Evolutionary conservation across 2,797 vertebrate genomes (phyloP).

Genomic region (Phoebastria nigripes): DNA sequence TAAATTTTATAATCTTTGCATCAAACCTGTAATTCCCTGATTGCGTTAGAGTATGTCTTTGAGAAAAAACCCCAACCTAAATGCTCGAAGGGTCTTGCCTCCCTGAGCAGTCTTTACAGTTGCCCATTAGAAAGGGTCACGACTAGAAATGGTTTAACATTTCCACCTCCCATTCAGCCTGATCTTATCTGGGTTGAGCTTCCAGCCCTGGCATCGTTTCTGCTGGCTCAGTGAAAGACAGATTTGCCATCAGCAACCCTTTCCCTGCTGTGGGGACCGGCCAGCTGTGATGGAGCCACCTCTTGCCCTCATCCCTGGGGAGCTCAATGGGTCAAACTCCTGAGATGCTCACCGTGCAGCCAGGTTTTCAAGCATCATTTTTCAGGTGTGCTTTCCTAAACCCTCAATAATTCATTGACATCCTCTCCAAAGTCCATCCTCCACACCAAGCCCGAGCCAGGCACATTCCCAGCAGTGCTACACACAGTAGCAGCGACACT

Average conservation of each 20-base stretch:
- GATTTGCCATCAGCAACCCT: background rate
- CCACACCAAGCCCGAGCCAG: background rate
- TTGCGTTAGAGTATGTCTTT: background rate
- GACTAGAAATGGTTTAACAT: background rate
- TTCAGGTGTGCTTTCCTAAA: background rate
- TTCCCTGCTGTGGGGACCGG: background rate
- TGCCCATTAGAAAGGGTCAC: background rate
- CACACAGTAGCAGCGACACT: background rate
- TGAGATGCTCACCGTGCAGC: background rate
- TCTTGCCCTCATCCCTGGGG: background rate
- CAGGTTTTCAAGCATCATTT: background rate
- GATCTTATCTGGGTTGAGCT: background rate
- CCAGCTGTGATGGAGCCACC: background rate
- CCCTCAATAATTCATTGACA: rapidly evolving
- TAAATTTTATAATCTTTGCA: conserved; percentile 26
- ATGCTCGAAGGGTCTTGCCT: background rate
- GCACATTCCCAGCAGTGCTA: background rate
- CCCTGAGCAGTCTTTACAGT: background rate
- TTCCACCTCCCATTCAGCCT: background rate
- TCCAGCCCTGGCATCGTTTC: background rate
- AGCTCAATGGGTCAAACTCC: background rate
- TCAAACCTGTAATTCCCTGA: conserved; percentile 32
- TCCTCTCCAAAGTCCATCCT: background rate
- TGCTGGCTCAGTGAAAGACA: background rate
- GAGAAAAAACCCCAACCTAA: background rate